Conservation (phyloP, 2,797 vertebrate genomes). For the Poeciliopsis infans region DNA sequence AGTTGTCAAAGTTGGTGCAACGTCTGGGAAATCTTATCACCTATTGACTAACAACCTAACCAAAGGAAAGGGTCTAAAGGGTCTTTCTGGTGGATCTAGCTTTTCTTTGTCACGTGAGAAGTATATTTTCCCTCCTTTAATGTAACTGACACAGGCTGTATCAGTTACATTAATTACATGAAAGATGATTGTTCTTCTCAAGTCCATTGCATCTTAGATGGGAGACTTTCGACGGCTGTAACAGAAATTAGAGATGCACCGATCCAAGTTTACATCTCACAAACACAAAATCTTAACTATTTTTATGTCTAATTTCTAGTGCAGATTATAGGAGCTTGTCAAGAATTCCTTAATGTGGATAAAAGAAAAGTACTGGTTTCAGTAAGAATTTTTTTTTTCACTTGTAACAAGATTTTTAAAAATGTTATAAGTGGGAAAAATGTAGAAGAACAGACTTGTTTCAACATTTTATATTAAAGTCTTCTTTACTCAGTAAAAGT, state of each 20-base stretch:
- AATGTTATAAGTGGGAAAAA: too few species aligned
- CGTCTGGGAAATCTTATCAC: slow-evolving; percentile 33
- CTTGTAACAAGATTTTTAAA: too few species aligned
- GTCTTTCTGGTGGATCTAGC: slow-evolving; percentile 39
- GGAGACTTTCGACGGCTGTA: not conserved
- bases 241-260: not conserved
- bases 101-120: slow-evolving; percentile 16
- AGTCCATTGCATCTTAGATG: not conserved
- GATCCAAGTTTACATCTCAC: not conserved
- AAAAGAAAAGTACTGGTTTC: too few species aligned
- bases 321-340: too few species aligned
- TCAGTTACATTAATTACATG: not conserved
- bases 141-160: slow-evolving; percentile 46
- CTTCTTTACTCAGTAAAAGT: not conserved
- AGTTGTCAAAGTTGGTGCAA: slow-evolving; percentile 38
- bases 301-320: too few species aligned
- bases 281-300: too few species aligned
- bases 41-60: slow-evolving; percentile 57
- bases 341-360: too few species aligned
- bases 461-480: not conserved
- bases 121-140: slow-evolving; percentile 12
- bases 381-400: too few species aligned
- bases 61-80: slow-evolving; percentile 11
- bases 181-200: not conserved
- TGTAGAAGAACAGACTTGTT: not conserved